A percentile compares a stretch with the other conserved stretches of the same genome.
Conservation (phyloP, 2,113 vertebrate genomes). For the Erythrocercus mccallii region DNA sequence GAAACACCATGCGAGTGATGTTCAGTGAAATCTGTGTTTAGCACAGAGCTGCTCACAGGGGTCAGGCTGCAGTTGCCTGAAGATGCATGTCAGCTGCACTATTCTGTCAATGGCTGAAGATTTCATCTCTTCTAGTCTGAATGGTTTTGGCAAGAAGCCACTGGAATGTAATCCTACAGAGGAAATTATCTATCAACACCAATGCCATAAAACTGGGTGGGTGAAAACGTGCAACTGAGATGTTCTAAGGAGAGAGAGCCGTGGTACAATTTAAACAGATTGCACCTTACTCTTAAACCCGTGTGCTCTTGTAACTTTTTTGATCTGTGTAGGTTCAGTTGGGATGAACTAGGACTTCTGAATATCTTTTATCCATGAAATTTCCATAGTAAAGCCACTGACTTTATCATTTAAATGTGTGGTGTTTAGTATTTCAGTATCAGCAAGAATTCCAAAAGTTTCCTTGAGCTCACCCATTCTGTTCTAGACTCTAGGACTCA, state of each 20-base stretch:
- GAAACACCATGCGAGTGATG: background rate
- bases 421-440: background rate
- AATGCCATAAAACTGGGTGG: background rate
- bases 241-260: background rate
- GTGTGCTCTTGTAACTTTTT: background rate
- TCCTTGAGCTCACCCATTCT: background rate
- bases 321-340: background rate
- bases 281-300: background rate
- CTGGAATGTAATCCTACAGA: background rate
- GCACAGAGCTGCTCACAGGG: background rate
- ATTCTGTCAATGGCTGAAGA: background rate
- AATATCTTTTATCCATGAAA: background rate
- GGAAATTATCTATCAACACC: background rate
- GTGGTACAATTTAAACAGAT: background rate
- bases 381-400: background rate
- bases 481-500: background rate
- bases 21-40: background rate
- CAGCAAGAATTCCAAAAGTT: background rate
- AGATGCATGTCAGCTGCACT: background rate
- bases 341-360: background rate
- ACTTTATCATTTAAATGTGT: background rate
- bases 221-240: background rate
- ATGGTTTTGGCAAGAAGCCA: background rate
- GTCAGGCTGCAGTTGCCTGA: background rate
- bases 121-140: background rate